phyloP scores from a whole-genome alignment of 2,113 vertebrate genomes.

The Xyliphius kryptos region DNA sequence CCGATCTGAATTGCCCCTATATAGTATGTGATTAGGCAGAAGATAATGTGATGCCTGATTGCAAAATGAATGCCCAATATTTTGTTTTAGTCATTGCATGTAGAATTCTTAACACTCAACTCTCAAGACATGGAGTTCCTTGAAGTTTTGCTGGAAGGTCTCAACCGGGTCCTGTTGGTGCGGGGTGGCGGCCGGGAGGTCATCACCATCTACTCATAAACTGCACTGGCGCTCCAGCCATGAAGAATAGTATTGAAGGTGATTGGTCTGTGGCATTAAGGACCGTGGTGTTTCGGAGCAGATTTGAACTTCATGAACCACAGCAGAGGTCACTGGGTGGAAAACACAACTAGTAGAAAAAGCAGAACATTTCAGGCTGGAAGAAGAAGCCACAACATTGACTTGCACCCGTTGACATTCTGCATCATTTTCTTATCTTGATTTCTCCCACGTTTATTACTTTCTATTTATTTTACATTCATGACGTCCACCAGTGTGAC shows the following conservation, averaged over 20 bases:
- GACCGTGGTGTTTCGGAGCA: constrained; percentile 27
- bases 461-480: constrained; percentile 18
- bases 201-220: constrained; percentile 93
- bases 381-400: constrained; percentile 54
- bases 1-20: too few species aligned
- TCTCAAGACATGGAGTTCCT: too few species aligned
- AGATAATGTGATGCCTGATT: too few species aligned
- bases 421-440: constrained; percentile 40
- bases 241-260: constrained; percentile 27
- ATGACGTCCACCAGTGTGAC: constrained; percentile 11
- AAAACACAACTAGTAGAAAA: constrained; percentile 5
- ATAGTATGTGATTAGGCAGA: too few species aligned
- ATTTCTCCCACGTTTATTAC: constrained; percentile 19
- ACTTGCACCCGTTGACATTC: constrained; percentile 42
- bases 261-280: constrained; percentile 30
- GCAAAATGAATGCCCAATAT: too few species aligned
- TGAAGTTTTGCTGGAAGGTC: constrained; percentile 89
- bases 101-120: too few species aligned
- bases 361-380: constrained; percentile 30
- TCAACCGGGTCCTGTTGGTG: constrained; percentile 85
- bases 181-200: constrained; percentile 90
- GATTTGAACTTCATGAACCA: constrained; percentile 2
- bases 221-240: neutral
- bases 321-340: constrained; percentile 26
- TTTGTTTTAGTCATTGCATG: too few species aligned